phyloP scores from a whole-genome alignment of 2,888 invertebrate genomes.

The Sisyra terminalis region DNA sequence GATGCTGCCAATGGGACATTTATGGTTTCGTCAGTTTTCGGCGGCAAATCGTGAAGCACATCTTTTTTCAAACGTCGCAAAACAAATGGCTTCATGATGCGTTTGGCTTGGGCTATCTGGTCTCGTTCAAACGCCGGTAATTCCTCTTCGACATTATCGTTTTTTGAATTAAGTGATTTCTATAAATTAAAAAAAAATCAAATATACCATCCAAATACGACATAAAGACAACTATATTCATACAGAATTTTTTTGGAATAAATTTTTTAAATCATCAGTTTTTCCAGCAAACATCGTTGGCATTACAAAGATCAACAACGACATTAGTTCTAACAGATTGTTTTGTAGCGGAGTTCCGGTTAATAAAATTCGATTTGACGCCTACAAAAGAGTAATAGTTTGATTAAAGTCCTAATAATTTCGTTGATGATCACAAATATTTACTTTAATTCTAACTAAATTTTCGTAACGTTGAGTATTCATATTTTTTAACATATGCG shows the following conservation, averaged over 20 bases:
- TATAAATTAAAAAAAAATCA: conserved; percentile 13
- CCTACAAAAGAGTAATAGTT: conserved; percentile 30
- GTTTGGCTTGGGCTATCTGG: conserved; percentile 82
- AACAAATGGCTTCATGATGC: conserved; percentile 92
- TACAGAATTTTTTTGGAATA: conserved; percentile 65
- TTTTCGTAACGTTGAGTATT: conserved; percentile 79
- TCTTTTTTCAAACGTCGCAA: conserved; percentile 75
- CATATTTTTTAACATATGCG: conserved; percentile 98
- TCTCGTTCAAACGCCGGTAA: conserved; percentile 72
- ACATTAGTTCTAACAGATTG: conserved; percentile 89
- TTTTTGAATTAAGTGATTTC: conserved; percentile 32
- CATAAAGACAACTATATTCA: conserved; percentile 19
- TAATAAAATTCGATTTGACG: conserved; percentile 68
- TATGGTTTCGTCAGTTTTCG: conserved; percentile 57
- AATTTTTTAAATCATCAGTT: conserved; percentile 68
- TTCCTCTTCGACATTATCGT: conserved; percentile 39
- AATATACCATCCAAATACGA: not conserved
- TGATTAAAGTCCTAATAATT: too few species aligned
- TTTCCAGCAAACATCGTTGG: conserved; percentile 84
- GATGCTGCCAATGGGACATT: conserved; percentile 48
- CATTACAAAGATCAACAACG: conserved; percentile 89
- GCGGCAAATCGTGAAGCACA: conserved; percentile 71
- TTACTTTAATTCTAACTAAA: conserved; percentile 57
- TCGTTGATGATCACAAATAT: too few species aligned
- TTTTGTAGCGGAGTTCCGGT: conserved; percentile 96